Evolutionary conservation across 2,113 vertebrate genomes (phyloP), one percentile per base, ranked within the genome.

Genomic region (Myrmecophaga tridactyla): DNA sequence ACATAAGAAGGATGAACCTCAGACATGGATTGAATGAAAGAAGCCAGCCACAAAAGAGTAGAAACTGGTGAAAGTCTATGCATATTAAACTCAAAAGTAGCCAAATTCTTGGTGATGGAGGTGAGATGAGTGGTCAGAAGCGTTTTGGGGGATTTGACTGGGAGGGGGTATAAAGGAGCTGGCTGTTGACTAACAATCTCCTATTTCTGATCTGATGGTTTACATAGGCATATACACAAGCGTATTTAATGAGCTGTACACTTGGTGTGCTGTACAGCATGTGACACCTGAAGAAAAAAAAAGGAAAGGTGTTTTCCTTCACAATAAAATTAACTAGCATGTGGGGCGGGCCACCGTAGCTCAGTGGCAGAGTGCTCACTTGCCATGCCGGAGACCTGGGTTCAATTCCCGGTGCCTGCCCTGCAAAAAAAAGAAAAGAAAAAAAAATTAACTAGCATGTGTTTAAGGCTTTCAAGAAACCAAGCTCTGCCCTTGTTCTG

Each of bases 171-270:
- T 36, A 7, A 43, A 14, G 27, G 25, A 48, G 39, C 53, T 20
- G 39, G 20, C 25, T 0, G n/a, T 36, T 75, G 39, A 17, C 36
- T n/a, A 6, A 20, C 48, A n/a, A 14, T 1, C 6, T 60, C 60
- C n/a, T 51, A 1, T 13, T 53, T 58, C 43, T 29, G 69, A 51
- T 14, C 53, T 14, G 29, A 18, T 53, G 10, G 34, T 4, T 21
- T 23, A 17, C 53, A 15, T 29, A 1, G 3, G 31, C 4, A 7
- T 20, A 25, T 10, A 7, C 31, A n/a, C 25, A 0, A 7, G 60
- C 31, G 7, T 58, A 58, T 58, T 58, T 58, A 58, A 58, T 23
- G 10, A 69, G 39, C 10, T n/a, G 34, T 67, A 6, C 18, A 36
- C 5, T 83, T 39, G 1, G 34, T 60, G 41, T 18, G 15, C 25